phyloP scores from a whole-genome alignment of 2,113 vertebrate genomes.

The Paramisgurnus dabryanus region DNA sequence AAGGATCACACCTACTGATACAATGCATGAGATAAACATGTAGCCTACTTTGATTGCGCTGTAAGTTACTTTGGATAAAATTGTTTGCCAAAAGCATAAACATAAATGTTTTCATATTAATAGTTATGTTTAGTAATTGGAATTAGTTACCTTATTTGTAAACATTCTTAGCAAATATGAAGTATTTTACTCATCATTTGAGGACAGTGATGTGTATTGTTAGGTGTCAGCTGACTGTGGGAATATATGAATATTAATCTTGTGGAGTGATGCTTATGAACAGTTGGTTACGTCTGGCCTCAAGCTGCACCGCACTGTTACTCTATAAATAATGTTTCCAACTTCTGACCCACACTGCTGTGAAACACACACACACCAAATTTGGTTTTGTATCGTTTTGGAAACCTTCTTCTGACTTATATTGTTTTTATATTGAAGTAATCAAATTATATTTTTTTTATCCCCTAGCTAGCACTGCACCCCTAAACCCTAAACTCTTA shows the following conservation, averaged over 20 bases:
- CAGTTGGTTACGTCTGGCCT: slow-evolving; percentile 43
- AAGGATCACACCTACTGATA: no score
- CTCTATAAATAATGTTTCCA: slow-evolving; percentile 48
- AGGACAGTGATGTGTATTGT: slow-evolving; percentile 9
- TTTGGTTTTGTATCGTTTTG: not conserved
- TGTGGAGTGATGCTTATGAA: slow-evolving; percentile 37
- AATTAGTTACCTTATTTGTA: not conserved
- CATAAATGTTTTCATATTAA: not conserved
- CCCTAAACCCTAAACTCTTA: no score
- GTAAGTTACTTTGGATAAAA: no score
- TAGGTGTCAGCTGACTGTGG: slow-evolving; percentile 26
- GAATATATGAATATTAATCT: slow-evolving; percentile 45
- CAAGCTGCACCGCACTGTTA: slow-evolving; percentile 45
- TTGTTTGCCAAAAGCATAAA: no score
- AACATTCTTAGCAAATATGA: not conserved
- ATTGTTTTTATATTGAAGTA: no score
- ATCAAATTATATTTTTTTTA: no score
- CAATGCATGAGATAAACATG: no score
- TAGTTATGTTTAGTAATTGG: not conserved
- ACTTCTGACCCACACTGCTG: slow-evolving; percentile 27
- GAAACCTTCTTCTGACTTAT: no score
- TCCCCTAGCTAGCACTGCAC: no score
- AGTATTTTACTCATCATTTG: slow-evolving; percentile 13
- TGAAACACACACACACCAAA: slow-evolving; percentile 26
- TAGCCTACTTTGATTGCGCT: no score